Evolutionary conservation across 2,113 vertebrate species (phyloP).

Genomic region (Riparia riparia): DNA sequence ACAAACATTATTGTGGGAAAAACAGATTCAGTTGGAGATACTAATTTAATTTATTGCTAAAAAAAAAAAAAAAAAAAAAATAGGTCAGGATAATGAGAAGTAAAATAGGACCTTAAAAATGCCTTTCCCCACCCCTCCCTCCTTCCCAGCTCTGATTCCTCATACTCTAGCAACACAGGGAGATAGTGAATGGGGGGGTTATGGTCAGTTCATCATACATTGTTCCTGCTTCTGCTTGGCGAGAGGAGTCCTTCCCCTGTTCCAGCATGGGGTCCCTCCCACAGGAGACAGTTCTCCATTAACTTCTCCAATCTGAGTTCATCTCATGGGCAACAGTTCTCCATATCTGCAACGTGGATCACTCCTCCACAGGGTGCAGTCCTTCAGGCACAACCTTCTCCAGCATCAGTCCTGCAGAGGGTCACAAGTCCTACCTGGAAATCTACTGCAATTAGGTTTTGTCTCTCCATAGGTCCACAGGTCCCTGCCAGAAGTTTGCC

Average conservation of each 20-base stretch:
- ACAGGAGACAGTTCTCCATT: background rate
- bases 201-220: background rate
- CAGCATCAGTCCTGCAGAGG: fast-evolving
- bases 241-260: background rate
- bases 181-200: background rate
- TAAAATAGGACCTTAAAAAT: background rate
- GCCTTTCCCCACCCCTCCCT: background rate
- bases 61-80: background rate
- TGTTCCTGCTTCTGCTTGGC: background rate
- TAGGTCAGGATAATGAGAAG: background rate
- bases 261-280: too few species aligned
- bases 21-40: background rate
- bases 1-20: background rate
- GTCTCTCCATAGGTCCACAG: background rate
- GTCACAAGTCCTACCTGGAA: background rate
- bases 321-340: background rate
- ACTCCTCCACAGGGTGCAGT: background rate
- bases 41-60: background rate
- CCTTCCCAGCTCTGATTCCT: background rate
- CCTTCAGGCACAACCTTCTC: background rate
- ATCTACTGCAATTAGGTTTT: background rate
- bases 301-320: background rate
- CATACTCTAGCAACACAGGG: too few species aligned
- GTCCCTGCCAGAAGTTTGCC: background rate
- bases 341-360: fast-evolving